These are phyloP conservation scores for Xyrichtys novacula DNA, from an alignment of 2,797 vertebrate genomes.

Conservation along the genomic window DNA sequence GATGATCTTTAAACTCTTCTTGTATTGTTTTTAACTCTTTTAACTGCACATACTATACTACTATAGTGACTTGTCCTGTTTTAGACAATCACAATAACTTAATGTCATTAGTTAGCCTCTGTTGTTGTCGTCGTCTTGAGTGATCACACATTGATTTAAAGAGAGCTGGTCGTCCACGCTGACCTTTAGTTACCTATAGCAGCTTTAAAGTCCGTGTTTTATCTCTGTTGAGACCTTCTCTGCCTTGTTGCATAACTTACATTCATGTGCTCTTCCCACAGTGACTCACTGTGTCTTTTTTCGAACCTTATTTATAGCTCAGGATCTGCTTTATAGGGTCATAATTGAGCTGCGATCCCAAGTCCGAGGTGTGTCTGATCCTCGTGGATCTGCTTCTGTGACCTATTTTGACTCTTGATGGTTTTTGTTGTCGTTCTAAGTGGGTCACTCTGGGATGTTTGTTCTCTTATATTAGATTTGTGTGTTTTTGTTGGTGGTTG, in stretches of 20 bases:
- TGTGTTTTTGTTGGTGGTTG: neutral
- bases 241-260: neutral
- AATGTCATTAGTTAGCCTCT: too few relatives aligned
- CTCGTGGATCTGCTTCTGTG: neutral
- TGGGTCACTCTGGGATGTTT: neutral
- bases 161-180: too few relatives aligned
- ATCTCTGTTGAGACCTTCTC: too few relatives aligned
- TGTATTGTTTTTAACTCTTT: too few relatives aligned
- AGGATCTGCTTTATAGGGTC: neutral
- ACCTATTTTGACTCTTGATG: neutral
- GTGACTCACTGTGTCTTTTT: constrained; percentile 7
- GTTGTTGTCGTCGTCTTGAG: too few relatives aligned
- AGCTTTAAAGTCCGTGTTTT: neutral
- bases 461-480: too few relatives aligned
- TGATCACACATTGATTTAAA: too few relatives aligned
- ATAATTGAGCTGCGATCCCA: neutral
- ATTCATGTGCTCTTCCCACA: neutral
- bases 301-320: constrained; percentile 10
- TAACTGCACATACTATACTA: too few relatives aligned
- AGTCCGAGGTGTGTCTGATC: constrained; percentile 20
- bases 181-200: neutral
- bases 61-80: too few relatives aligned
- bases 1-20: too few relatives aligned
- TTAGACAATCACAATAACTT: too few relatives aligned
- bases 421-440: neutral